Evolutionary conservation across 2,888 invertebrate species (phyloP), one percentile per base, ranked within the genome.

Genomic region (Chrysomela aeneicollis): DNA sequence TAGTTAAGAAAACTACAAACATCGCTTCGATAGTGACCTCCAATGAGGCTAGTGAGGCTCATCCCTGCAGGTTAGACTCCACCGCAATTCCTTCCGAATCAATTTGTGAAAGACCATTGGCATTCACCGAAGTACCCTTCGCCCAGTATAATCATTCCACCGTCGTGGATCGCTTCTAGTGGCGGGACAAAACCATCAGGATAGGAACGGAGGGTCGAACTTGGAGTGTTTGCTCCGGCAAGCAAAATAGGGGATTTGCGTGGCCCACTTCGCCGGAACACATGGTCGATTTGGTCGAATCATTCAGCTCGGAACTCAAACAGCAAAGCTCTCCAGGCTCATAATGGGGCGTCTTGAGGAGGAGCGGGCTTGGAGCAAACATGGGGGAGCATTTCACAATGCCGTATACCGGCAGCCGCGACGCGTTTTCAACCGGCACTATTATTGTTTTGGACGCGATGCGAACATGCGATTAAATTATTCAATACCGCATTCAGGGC

Each of bases 391-490:
- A 26, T 18, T 57, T 42, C 35, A 63, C 63, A 51, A 59, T 50
- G 37, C 59, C 59, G 18, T 59, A n/a, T 35, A 26, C 51, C 35
- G 49, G 42, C 30, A 37, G 19, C 35, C 50, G 32, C 12, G 30
- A 22, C 59, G 51, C 53, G 57, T 58, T 58, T 47, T 52, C 51
- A 53, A 58, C 26, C 58, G 53, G 52, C 64, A 51, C 52, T 60
- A 64, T 54, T 51, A 63, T 69, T 67, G 69, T 69, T 69, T 65
- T 63, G 63, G 64, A 69, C 52, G 63, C 69, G 64, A 64, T 63
- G 62, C 66, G 64, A 63, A 53, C 64, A 59, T 69, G 64, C 64
- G 65, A 66, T 68, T 63, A 64, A 61, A 62, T 64, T 64, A 64
- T 65, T 67, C 61, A 69, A 64, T 66, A 64, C 62, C 59, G 55